These are phyloP conservation scores for Hiodon alosoides DNA, from an alignment of 2,113 vertebrate species.

Conservation along the genomic window DNA sequence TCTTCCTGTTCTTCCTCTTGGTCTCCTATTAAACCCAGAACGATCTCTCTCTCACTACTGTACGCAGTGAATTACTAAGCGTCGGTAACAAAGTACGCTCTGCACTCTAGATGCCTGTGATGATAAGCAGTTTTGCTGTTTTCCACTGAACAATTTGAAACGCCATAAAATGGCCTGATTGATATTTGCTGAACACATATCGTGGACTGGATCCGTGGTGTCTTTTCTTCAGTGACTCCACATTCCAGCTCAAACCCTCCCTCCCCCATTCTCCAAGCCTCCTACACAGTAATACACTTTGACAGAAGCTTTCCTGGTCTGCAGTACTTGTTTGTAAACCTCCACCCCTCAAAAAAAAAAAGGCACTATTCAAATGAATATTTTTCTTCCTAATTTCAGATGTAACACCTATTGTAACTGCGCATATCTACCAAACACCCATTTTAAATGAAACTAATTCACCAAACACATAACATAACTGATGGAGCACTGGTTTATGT, in stretches of 20 bases:
- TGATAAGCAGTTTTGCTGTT: conserved; percentile 34
- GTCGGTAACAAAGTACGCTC: conserved; percentile 18
- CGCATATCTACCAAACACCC: no score
- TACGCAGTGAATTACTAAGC: conserved; percentile 11
- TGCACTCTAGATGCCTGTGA: conserved; percentile 29
- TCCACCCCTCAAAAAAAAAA: neutral
- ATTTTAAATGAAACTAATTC: no score
- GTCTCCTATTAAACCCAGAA: conserved; percentile 12
- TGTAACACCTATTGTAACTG: no score
- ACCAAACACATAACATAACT: no score
- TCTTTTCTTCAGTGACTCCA: conserved; percentile 23
- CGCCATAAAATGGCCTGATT: conserved; percentile 38
- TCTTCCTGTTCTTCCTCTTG: conserved; percentile 13
- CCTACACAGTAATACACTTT: neutral
- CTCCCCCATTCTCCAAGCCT: neutral
- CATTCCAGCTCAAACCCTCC: conserved; percentile 2
- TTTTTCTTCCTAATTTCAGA: no score
- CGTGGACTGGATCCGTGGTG: conserved; percentile 25
- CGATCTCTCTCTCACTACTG: conserved; percentile 4
- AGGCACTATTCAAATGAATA: no score
- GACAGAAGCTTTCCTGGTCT: neutral
- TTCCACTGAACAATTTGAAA: conserved; percentile 25
- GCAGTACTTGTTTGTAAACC: no score
- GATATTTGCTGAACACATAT: conserved; percentile 20
- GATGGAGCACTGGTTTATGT: no score